phyloP scores from a whole-genome alignment of 2,113 vertebrate genomes.

The Carlito syrichta region DNA sequence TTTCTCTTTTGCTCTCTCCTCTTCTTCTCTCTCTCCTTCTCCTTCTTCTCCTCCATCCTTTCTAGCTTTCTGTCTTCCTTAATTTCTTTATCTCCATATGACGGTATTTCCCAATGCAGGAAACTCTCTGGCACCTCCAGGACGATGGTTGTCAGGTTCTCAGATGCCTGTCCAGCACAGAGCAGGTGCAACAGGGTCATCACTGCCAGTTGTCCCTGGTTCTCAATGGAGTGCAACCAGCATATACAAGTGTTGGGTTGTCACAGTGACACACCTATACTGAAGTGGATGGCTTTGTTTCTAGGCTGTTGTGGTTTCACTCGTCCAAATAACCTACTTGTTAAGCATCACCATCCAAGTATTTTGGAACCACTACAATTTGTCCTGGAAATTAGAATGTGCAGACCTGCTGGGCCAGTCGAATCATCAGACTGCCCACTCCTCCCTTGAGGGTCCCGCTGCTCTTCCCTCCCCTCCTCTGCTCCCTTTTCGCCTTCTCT shows the following conservation, averaged over 20 bases:
- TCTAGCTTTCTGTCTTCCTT: neutral
- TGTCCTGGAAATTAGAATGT: neutral
- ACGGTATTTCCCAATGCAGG: neutral
- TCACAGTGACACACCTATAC: neutral
- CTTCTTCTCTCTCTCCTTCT: neutral
- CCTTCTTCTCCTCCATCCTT: no score
- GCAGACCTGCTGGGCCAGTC: neutral
- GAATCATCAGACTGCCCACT: no score
- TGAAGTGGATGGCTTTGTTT: neutral
- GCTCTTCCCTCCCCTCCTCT: neutral
- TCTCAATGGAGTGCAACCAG: accelerated
- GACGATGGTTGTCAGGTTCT: accelerated
- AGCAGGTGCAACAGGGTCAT: accelerated
- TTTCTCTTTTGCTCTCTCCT: no score
- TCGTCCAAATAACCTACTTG: neutral
- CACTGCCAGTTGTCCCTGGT: neutral
- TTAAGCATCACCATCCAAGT: neutral
- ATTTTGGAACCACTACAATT: conserved; percentile 3
- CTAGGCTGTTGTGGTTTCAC: neutral
- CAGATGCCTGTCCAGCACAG: accelerated
- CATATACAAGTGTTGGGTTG: no score
- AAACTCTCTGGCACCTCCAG: neutral
- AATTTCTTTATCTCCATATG: neutral
- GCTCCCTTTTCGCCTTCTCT: neutral
- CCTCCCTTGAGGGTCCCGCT: accelerated